phyloP scores from a whole-genome alignment of 2,113 vertebrate species.

The Haemorhous mexicanus region DNA sequence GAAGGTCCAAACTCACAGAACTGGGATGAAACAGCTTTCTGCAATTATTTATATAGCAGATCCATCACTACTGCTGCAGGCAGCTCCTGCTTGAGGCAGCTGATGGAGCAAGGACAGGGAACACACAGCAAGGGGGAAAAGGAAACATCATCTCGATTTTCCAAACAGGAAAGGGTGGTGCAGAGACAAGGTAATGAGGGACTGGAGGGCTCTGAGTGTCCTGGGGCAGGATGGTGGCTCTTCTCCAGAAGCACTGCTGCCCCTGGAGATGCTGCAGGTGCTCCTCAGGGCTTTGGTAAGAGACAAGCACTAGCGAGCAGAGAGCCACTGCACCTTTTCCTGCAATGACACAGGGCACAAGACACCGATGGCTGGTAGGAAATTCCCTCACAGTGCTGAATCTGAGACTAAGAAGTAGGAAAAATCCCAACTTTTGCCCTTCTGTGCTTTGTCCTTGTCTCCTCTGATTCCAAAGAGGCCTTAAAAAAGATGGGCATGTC shows the following conservation, averaged over 20 bases:
- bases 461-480: not conserved
- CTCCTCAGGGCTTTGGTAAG: not conserved
- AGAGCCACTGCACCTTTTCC: not conserved
- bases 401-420: not conserved
- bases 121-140: not conserved
- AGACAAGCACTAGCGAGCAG: not conserved
- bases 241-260: not conserved
- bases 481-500: not conserved
- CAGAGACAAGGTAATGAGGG: not conserved
- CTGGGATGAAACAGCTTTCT: not conserved
- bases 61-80: not conserved
- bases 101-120: not conserved
- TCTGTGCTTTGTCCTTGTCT: conserved; percentile 14
- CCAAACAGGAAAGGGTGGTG: not conserved
- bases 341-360: fast-evolving
- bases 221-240: not conserved
- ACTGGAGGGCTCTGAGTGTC: not conserved
- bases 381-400: not conserved
- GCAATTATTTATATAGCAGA: not conserved
- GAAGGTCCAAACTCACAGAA: not conserved
- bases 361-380: not conserved
- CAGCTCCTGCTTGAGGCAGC: not conserved
- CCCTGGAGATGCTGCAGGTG: not conserved
- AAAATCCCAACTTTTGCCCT: not conserved
- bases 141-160: not conserved